Evolutionary conservation across 2,888 invertebrate genomes (phyloP), one percentile per base, ranked within the genome.

Genomic region (Sminthurinus aureus): DNA sequence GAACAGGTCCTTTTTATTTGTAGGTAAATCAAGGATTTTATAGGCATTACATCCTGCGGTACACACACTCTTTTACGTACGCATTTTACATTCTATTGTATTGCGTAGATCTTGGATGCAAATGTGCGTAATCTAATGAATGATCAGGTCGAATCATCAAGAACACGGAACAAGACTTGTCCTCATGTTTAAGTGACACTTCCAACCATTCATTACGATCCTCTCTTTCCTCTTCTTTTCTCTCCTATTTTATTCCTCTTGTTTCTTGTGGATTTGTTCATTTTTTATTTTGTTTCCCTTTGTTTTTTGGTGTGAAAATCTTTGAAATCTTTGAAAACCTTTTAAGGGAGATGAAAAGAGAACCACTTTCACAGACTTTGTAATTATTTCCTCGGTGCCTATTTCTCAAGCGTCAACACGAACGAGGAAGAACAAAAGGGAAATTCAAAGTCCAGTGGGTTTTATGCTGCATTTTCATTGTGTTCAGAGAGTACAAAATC

Each of bases 281-380:
- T 71, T 12, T 71, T 71, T 71, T 20, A 24, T 24, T 71, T 71
- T 71, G 8, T 71, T 3, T 71, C 20, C 13, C 13, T 71, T 58
- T 71, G 71, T 71, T 71, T 71, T 71, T 58, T 24, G 22, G 71
- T 71, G 22, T 71, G 71, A 58, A 58, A 58, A 58, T 58, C 58
- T 58, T 58, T 58, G 18, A 58, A 58, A 58, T 15, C 18, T 18
- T 58, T 58, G 1, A 58, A 58, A 58, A 58, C 58, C 58, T 58
- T 58, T 58, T 58, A 58, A 58, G 58, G 58, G 18, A 38, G 1
- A 38, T 38, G 38, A 38, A 38, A 38, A 38, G 3, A 58, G 9
- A 58, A 58, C 58, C 13, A 58, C 58, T 71, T 71, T 71, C 13
- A 24, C 71, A 13, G 13, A 24, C 71, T 71, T 66, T 66, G 13